Conservation (phyloP, 2,888 invertebrate genomes). For the Drosophila yooni region DNA sequence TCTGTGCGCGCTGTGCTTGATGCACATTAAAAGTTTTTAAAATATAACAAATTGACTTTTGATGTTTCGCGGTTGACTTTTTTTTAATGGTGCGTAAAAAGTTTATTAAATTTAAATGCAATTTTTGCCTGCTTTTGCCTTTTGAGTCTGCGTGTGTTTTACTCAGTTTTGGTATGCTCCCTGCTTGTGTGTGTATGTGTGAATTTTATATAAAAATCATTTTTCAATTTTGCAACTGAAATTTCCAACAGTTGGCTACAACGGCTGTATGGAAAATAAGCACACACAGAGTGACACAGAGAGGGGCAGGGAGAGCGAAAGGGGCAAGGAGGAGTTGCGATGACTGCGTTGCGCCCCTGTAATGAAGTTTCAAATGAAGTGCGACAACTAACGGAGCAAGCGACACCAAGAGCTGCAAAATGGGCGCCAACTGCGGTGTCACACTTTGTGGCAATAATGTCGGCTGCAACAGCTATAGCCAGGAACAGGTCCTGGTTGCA, state of each 20-base stretch:
- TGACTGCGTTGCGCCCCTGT: constrained; percentile 48
- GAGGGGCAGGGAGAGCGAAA: neutral
- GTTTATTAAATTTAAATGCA: constrained; percentile 80
- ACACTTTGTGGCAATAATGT: constrained; percentile 78
- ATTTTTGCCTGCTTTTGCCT: constrained; percentile 19
- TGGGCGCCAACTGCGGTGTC: constrained; percentile 68
- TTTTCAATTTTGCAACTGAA: constrained; percentile 69
- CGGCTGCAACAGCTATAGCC: constrained; percentile 29
- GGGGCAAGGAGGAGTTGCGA: constrained; percentile 9
- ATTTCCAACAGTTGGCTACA: constrained; percentile 51
- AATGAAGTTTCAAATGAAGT: constrained; percentile 81
- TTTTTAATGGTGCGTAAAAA: constrained; percentile 79
- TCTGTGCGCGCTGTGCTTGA: constrained; percentile 51
- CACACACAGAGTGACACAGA: constrained; percentile 13
- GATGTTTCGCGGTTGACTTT: constrained; percentile 80
- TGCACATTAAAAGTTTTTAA: constrained; percentile 75
- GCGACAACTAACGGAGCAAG: constrained; percentile 74
- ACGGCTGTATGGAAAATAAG: constrained; percentile 41
- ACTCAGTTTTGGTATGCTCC: constrained; percentile 10
- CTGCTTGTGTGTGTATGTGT: constrained; percentile 22
- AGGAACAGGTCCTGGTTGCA: constrained; percentile 1
- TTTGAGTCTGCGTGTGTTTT: constrained; percentile 17
- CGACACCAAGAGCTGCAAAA: constrained; percentile 45
- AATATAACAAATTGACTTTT: constrained; percentile 80
- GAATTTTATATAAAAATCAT: constrained; percentile 73